phyloP scores from a whole-genome alignment of 2,888 invertebrate species.

The Iselma pallidipennis region DNA sequence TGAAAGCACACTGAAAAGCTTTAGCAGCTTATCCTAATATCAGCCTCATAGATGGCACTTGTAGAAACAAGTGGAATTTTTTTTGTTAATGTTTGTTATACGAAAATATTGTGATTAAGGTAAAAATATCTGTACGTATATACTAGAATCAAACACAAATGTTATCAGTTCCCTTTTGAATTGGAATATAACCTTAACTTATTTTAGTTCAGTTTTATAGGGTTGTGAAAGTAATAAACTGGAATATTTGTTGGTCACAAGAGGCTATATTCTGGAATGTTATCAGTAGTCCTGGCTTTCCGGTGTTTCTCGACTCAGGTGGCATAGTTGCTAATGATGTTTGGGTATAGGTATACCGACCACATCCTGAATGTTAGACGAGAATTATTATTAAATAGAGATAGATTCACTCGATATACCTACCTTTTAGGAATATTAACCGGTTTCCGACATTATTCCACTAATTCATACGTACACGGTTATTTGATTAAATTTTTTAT shows the following conservation, averaged over 20 bases:
- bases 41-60: too few relatives aligned
- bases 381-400: slow-evolving; percentile 32
- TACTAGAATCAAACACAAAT: too few relatives aligned
- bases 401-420: slow-evolving; percentile 31
- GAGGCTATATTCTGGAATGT: slow-evolving; percentile 31
- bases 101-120: too few relatives aligned
- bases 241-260: slow-evolving; percentile 48
- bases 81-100: too few relatives aligned
- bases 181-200: too few relatives aligned
- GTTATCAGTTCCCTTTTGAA: too few relatives aligned
- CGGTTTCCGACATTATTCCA: not conserved
- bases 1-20: too few relatives aligned
- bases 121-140: too few relatives aligned
- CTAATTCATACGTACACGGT: not conserved
- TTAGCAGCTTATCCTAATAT: too few relatives aligned
- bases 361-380: slow-evolving; percentile 42
- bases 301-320: slow-evolving; percentile 46
- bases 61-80: too few relatives aligned
- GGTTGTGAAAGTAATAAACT: slow-evolving; percentile 43
- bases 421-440: not conserved
- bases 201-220: too few relatives aligned
- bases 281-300: slow-evolving; percentile 35
- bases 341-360: slow-evolving; percentile 15
- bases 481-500: not conserved
- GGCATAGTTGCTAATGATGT: slow-evolving; percentile 49